These are phyloP conservation scores for Amphipyra tragopoginis DNA, from an alignment of 2,888 invertebrate species.

Conservation along the genomic window DNA sequence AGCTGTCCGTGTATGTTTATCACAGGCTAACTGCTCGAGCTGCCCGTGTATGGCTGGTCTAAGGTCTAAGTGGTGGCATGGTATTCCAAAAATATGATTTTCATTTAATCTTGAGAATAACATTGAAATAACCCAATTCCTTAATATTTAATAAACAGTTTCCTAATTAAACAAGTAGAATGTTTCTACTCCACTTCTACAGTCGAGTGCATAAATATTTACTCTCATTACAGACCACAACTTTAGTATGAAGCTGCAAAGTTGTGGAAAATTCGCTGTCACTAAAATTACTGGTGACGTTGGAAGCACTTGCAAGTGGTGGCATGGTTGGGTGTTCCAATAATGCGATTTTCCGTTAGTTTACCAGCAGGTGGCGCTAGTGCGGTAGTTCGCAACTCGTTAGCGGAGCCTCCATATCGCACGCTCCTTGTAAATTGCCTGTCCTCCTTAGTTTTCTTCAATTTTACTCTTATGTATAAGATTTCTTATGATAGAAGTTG, in stretches of 20 bases:
- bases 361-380: slow-evolving; percentile 61
- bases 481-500: slow-evolving; percentile 33
- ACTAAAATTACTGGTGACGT: slow-evolving; percentile 41
- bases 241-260: slow-evolving; percentile 18
- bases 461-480: slow-evolving; percentile 46
- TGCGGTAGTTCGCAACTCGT: slow-evolving; percentile 66
- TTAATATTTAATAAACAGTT: too few species aligned
- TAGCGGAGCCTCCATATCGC: slow-evolving; percentile 59
- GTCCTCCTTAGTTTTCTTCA: slow-evolving; percentile 59
- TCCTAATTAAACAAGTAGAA: slow-evolving; percentile 6
- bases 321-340: slow-evolving; percentile 54
- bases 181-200: not conserved
- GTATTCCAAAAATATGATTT: too few species aligned
- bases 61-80: too few species aligned
- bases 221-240: slow-evolving; percentile 29
- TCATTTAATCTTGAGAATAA: too few species aligned
- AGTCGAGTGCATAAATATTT: slow-evolving; percentile 23
- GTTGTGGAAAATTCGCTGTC: slow-evolving; percentile 29
- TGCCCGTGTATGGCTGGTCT: too few species aligned
- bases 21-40: too few species aligned
- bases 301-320: slow-evolving; percentile 30
- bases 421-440: slow-evolving; percentile 60
- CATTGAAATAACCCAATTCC: too few species aligned
- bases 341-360: slow-evolving; percentile 67
- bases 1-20: too few species aligned